These are phyloP conservation scores for Megaceryle alcyon DNA, from an alignment of 2,797 vertebrate species.

Conservation along the genomic window DNA sequence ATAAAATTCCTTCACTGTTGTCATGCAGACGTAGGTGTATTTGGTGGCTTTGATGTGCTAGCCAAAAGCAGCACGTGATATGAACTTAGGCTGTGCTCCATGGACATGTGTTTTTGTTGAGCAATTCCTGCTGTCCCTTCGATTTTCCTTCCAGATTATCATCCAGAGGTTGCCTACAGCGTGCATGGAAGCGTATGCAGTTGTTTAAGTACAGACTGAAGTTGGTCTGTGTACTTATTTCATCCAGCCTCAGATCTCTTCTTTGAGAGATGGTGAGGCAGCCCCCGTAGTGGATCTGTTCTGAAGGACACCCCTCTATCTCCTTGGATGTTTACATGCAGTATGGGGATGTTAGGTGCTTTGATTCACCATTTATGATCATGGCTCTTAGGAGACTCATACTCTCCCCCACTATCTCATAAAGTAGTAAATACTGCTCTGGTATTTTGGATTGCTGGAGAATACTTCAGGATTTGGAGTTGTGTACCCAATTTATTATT, in stretches of 20 bases:
- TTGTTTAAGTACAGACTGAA: neutral
- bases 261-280: neutral
- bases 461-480: neutral
- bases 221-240: neutral
- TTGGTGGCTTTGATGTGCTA: slow-evolving; percentile 20
- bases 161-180: neutral
- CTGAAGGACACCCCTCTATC: neutral
- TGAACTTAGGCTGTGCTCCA: neutral
- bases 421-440: neutral
- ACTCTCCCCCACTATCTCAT: neutral
- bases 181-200: neutral
- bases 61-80: neutral
- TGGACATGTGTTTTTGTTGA: neutral
- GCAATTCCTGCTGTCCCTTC: neutral
- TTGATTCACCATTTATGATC: neutral
- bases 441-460: neutral
- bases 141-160: neutral
- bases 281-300: neutral
- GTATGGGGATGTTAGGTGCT: neutral
- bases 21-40: neutral
- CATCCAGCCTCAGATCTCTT: neutral
- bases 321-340: neutral
- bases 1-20: neutral
- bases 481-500: neutral
- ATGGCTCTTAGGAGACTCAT: neutral